phyloP scores from a whole-genome alignment of 2,797 vertebrate species.

The Gadopsis bispinosus region DNA sequence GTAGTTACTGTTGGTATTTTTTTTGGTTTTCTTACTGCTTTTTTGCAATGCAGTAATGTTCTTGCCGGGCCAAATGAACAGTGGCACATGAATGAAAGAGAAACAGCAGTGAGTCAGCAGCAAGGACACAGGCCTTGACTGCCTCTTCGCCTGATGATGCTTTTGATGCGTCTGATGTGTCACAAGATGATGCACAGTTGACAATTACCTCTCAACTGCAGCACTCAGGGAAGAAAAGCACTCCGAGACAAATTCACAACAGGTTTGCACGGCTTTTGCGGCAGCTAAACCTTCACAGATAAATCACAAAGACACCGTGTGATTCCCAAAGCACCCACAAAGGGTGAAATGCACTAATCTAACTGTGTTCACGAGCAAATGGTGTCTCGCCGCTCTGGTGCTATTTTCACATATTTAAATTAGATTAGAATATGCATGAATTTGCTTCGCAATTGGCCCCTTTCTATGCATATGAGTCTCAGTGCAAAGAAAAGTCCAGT shows the following conservation, averaged over 20 bases:
- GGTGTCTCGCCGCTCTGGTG: too few species aligned
- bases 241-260: not conserved
- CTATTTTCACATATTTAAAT: too few species aligned
- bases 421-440: too few species aligned
- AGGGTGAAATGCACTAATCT: too few species aligned
- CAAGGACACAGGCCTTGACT: conserved; percentile 39
- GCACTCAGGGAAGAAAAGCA: conserved; percentile 28
- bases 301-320: too few species aligned
- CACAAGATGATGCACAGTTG: conserved; percentile 51
- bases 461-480: too few species aligned
- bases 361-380: too few species aligned
- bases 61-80: not conserved
- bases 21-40: not conserved
- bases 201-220: conserved; percentile 47
- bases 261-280: too few species aligned
- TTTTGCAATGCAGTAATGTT: not conserved
- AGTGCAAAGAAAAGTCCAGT: too few species aligned
- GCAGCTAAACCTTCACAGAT: too few species aligned
- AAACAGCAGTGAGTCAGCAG: conserved; percentile 38
- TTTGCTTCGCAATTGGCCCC: too few species aligned
- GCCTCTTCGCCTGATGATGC: conserved; percentile 50
- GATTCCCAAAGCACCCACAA: too few species aligned
- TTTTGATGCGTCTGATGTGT: conserved; percentile 59
- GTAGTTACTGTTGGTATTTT: not conserved
- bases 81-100: conserved; percentile 37